Base-by-base conservation (phyloP, 2,797 vertebrate genomes). In the Danio aesculapii region DNA sequence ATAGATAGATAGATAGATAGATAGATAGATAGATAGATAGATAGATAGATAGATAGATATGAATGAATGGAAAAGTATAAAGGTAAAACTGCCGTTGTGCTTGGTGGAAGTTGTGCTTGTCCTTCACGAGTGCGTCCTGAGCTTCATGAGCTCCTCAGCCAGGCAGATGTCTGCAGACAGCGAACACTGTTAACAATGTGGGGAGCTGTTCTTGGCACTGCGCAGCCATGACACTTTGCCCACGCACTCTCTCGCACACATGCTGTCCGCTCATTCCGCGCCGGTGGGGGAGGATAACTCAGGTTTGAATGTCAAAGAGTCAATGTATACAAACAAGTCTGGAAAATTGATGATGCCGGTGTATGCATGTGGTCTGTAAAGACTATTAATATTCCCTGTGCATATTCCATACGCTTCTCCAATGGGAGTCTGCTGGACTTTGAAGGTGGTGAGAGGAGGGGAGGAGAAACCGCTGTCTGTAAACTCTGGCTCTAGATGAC, bases 241-340 rank as follows among this genome's bases (percentile, higher is more conserved):
- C 84, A 85, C 84, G 81, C 84, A 64, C 77, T 72, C 73, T 77
- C 74, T 82, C 47, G 11, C 83, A 69, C 83, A 81, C 84, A 83
- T 79, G 84, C 81, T 83, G 84, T 83, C 81, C 71, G 73, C 61
- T 77, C 41, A 72, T 58, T 77, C 49, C 43, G 11, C 9, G 43
- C 67, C 44, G 77, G 77, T 71, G 72, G 84, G 77, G 84, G 74
- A 81, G 84, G 81, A 83, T 80, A 62, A 77, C 75, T 71, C 12
- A 43, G 73, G 77, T 83, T 77, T 81, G 82, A 86, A 83, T 83
- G 84, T 81, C 84, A 86, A 83, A 79, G 75, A 86, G 82, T 86
- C 84, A 83, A 81, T 68, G 78, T 83, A 74, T 75, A 81, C 82
- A 86, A 86, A 86, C 82, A 86, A 83, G 79, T 75, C 55, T 44